Percentiles rank a stretch among this genome's conserved stretches.
These are phyloP conservation scores for Hymenopus coronatus DNA, from an alignment of 2,888 invertebrate genomes.

Conservation along the genomic window DNA sequence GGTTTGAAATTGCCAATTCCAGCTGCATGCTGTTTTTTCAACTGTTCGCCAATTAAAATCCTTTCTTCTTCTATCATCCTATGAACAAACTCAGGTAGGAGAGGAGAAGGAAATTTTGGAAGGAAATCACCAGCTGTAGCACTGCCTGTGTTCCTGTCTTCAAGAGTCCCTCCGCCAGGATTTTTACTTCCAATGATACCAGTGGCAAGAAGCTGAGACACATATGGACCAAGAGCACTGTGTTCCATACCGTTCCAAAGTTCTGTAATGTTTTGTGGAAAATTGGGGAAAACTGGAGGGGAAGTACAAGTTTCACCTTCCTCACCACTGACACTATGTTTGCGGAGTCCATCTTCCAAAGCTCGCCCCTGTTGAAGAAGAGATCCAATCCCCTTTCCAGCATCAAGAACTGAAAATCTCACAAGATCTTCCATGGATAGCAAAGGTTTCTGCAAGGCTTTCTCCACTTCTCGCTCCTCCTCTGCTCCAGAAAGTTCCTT, in stretches of 20 bases:
- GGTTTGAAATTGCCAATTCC: not conserved
- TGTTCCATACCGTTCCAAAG: conserved; percentile 46
- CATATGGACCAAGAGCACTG: conserved; percentile 53
- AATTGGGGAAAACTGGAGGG: conserved; percentile 31
- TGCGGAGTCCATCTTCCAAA: conserved; percentile 32
- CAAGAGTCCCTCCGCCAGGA: conserved; percentile 6
- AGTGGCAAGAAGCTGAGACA: conserved; percentile 53
- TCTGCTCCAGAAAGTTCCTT: conserved; percentile 58
- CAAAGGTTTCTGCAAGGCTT: conserved; percentile 55
- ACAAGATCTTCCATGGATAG: conserved; percentile 59
- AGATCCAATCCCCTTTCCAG: conserved; percentile 34
- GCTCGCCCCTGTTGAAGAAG: conserved; percentile 53
- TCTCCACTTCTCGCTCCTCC: conserved; percentile 60
- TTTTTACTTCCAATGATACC: conserved; percentile 1
- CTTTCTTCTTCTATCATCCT: conserved; percentile 55
- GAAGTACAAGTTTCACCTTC: conserved; percentile 33
- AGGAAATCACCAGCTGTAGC: conserved; percentile 19
- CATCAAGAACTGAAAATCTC: conserved; percentile 44
- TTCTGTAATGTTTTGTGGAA: conserved; percentile 32
- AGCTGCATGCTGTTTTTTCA: conserved; percentile 36
- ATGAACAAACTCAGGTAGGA: conserved; percentile 56
- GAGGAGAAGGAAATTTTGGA: conserved; percentile 39
- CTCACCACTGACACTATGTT: conserved; percentile 8
- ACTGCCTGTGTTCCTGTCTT: conserved; percentile 6
- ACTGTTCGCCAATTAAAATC: conserved; percentile 41